Conservation (phyloP, 2,113 vertebrate species). For the Triplophysa siluroides region DNA sequence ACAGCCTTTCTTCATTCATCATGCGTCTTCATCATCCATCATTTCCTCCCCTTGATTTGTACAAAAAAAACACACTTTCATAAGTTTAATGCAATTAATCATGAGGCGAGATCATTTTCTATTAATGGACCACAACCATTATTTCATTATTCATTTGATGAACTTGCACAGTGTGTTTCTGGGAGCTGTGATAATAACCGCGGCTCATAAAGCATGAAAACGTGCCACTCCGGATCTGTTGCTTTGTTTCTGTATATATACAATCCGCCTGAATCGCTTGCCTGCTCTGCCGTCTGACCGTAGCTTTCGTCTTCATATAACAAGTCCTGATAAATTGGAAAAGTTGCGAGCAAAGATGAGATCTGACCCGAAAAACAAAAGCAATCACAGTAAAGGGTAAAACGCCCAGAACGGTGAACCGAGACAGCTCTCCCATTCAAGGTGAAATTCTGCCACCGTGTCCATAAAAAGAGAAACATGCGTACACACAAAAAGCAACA, state of each 20-base stretch:
- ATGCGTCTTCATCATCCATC: slow-evolving; percentile 90
- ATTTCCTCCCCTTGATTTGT: slow-evolving; percentile 84
- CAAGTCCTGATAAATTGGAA: slow-evolving; percentile 82
- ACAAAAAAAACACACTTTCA: slow-evolving; percentile 90
- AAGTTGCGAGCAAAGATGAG: slow-evolving; percentile 76
- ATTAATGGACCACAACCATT: slow-evolving; percentile 91
- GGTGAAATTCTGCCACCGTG: slow-evolving; percentile 62
- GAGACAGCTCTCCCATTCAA: slow-evolving; percentile 56
- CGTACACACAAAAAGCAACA: slow-evolving; percentile 51
- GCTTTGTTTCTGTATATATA: slow-evolving; percentile 52
- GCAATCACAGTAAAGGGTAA: slow-evolving; percentile 69
- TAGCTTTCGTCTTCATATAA: slow-evolving; percentile 75
- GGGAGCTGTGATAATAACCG: slow-evolving; percentile 75
- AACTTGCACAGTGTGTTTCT: slow-evolving; percentile 83
- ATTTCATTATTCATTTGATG: slow-evolving; percentile 83
- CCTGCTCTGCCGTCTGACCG: slow-evolving; percentile 59
- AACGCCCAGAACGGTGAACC: slow-evolving; percentile 43
- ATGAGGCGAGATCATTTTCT: slow-evolving; percentile 91
- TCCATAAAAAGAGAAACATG: slow-evolving; percentile 73
- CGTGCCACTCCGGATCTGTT: slow-evolving; percentile 49
- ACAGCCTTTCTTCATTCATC: slow-evolving; percentile 98
- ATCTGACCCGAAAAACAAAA: slow-evolving; percentile 79
- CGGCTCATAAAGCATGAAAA: slow-evolving; percentile 58
- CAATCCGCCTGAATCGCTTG: slow-evolving; percentile 42
- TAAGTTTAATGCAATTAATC: slow-evolving; percentile 98